Percentiles rank a stretch among this genome's conserved stretches.
These are phyloP conservation scores for Microplitis manilae DNA, from an alignment of 2,888 invertebrate species.

Conservation along the genomic window DNA sequence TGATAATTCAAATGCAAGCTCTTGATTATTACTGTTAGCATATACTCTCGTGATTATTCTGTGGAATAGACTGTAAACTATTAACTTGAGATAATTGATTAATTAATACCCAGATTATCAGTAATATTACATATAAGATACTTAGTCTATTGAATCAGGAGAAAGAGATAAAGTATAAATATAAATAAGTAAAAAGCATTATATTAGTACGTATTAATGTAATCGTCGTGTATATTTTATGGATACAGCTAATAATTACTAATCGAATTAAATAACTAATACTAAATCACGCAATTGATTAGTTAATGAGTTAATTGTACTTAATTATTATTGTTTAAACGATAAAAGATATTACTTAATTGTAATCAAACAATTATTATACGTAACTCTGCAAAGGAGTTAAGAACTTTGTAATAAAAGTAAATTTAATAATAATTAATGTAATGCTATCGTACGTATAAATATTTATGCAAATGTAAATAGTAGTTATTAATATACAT, in stretches of 20 bases:
- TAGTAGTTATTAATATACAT: constrained; percentile 26
- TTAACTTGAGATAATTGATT: constrained; percentile 37
- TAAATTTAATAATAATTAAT: constrained; percentile 2
- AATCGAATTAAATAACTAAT: neutral
- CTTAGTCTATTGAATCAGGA: too few species aligned
- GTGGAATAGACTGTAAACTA: constrained; percentile 45
- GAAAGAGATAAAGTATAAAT: neutral
- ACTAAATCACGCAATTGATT: neutral
- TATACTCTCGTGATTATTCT: constrained; percentile 27
- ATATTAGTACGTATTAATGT: neutral
- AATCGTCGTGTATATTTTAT: neutral
- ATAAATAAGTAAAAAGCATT: neutral
- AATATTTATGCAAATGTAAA: neutral
- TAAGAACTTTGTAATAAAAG: neutral
- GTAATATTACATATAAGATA: neutral
- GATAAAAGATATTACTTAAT: neutral
- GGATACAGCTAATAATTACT: neutral
- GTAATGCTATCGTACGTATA: neutral
- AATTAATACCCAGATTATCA: constrained; percentile 1
- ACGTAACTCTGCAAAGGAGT: neutral
- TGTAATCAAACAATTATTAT: neutral
- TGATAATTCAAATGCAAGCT: neutral
- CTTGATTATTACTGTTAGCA: neutral
- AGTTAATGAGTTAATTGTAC: neutral
- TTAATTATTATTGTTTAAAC: neutral